These are phyloP conservation scores for Redunca redunca DNA, from an alignment of 2,113 vertebrate genomes.

Conservation along the genomic window DNA sequence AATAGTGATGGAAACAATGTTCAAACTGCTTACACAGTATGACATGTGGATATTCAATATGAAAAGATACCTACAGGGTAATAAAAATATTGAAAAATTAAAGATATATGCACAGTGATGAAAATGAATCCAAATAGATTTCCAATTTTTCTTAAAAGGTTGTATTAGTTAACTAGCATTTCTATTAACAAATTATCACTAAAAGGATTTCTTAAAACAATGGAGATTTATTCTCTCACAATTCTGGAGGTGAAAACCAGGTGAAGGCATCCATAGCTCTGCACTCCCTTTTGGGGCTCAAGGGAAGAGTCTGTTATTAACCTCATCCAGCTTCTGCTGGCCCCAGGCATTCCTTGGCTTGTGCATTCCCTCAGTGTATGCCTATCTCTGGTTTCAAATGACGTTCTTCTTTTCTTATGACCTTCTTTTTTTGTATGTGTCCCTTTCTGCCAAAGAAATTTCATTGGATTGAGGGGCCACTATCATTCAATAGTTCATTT, in stretches of 20 bases:
- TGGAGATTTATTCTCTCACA: background rate
- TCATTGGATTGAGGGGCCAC: background rate
- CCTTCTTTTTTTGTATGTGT: background rate
- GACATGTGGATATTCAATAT: background rate
- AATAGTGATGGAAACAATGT: background rate
- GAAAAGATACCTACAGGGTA: background rate
- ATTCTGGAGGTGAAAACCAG: background rate
- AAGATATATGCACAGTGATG: background rate
- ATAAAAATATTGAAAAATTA: background rate
- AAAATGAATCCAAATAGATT: background rate
- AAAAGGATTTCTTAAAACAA: background rate
- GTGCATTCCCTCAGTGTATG: background rate
- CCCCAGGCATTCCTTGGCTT: background rate
- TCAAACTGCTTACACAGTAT: background rate
- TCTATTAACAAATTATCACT: background rate
- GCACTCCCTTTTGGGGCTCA: background rate
- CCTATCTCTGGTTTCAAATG: background rate
- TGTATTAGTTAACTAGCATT: background rate
- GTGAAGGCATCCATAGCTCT: background rate
- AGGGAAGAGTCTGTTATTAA: background rate
- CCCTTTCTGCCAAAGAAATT: background rate
- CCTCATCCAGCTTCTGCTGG: background rate
- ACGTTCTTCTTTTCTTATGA: background rate
- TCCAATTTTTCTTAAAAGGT: background rate
- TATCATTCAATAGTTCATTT: background rate